Evolutionary conservation across 2,888 invertebrate species (phyloP), one percentile per base, ranked within the genome.

Genomic region (Rhingia campestris): DNA sequence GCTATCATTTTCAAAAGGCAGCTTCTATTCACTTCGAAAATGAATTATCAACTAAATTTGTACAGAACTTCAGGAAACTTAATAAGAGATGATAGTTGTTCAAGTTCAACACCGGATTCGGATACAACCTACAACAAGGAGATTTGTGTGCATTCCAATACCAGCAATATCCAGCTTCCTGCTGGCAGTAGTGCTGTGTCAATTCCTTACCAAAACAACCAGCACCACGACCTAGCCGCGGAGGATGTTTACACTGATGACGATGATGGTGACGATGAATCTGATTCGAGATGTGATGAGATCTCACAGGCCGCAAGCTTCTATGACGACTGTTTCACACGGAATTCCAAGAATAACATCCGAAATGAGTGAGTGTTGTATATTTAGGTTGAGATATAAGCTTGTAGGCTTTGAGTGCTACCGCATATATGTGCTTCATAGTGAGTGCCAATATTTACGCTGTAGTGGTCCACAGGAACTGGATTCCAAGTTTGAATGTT

Each of bases 331-430:
- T 88, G 88, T 54, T 88, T 88, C 63, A 64, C 88, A 6, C 74
- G 88, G 54, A 87, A 87, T 53, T 61, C 86, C 32, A 86, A 79
- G 64, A 81, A 79, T 81, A 81, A 86, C 7, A 87, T 88, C 10
- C 87, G 87, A 39, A 88, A 89, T 76, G 89, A 91, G 91, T 90
- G 88, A 91, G 91, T 91, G 82, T 39, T 54, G 51, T 47, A 53
- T 30, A 22, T 45, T 30, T 12, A 4, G 12, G 7, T 32, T 51
- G 5, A 35, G 9, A 35, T 32, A 30, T 54, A 4, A 4, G 9
- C n/a, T 12, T 22, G 14, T 53, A 9, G 41, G 9, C 3, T 54
- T 37, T 63, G 43, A 2, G 37, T 14, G 6, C 12, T 9, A 6
- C 10, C n/a, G 6, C 35, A 35, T 4, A 6, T 6, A 12, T 39